A percentile compares a stretch with the other conserved stretches of the same genome.
These are phyloP conservation scores for Ophraella communa DNA, from an alignment of 2,888 invertebrate species.

Conservation along the genomic window DNA sequence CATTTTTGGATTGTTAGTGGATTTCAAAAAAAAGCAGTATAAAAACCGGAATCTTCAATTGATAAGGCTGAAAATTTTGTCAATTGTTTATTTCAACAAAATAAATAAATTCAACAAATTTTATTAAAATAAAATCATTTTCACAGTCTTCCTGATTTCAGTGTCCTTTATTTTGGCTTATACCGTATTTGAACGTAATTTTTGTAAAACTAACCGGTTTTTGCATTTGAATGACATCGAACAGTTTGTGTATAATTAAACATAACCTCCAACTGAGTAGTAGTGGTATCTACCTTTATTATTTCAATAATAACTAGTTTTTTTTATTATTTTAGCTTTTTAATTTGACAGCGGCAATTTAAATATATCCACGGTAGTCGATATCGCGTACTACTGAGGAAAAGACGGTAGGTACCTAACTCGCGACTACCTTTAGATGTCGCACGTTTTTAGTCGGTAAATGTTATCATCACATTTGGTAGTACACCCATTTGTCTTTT, in stretches of 20 bases:
- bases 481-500: not conserved
- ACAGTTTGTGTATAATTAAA: constrained; percentile 28
- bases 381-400: constrained; percentile 11
- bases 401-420: not conserved
- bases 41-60: too few relatives aligned
- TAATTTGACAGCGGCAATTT: constrained; percentile 34
- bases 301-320: constrained; percentile 41
- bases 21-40: too few relatives aligned
- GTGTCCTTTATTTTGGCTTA: too few relatives aligned
- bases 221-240: constrained; percentile 1
- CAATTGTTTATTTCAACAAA: too few relatives aligned
- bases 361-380: constrained; percentile 36
- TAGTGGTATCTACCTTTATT: constrained; percentile 32
- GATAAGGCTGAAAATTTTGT: too few relatives aligned
- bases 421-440: too few relatives aligned
- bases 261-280: constrained; percentile 39
- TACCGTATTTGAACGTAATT: not conserved
- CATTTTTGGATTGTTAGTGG: too few relatives aligned
- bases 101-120: too few relatives aligned
- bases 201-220: not conserved
- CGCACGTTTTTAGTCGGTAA: too few relatives aligned
- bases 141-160: too few relatives aligned
- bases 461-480: too few relatives aligned
- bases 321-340: constrained; percentile 25
- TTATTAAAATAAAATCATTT: too few relatives aligned